Evolutionary conservation across 2,888 invertebrate genomes (phyloP).

Genomic region (Nomada lathburiana): DNA sequence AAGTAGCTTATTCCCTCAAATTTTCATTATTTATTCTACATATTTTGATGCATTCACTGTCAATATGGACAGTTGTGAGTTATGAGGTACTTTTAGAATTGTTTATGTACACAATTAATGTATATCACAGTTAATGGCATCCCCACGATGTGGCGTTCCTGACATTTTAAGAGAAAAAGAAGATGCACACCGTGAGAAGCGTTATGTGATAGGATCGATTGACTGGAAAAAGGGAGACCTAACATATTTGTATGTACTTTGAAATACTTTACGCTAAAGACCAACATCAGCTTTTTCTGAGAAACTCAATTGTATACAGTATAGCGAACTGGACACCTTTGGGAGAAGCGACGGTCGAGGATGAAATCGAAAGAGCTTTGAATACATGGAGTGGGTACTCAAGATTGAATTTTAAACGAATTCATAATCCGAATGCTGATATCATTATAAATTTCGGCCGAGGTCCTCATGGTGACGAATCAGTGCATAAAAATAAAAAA

Average conservation of each 20-base stretch:
- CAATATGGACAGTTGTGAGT: background rate
- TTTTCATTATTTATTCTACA: too few relatives aligned
- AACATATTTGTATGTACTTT: slow-evolving; percentile 17
- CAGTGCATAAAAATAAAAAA: background rate
- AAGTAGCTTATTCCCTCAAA: too few relatives aligned
- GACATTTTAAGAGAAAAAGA: slow-evolving; percentile 24
- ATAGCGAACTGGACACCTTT: background rate
- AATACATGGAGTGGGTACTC: background rate
- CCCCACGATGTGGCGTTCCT: slow-evolving; percentile 37
- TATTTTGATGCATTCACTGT: background rate
- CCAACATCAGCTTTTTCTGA: background rate
- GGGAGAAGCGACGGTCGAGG: background rate
- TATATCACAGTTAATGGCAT: slow-evolving; percentile 35
- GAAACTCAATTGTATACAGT: background rate
- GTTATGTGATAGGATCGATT: background rate
- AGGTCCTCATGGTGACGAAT: background rate
- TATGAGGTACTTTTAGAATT: background rate
- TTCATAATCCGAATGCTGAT: background rate
- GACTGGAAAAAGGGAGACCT: slow-evolving; percentile 5
- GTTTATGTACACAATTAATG: background rate
- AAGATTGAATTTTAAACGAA: slow-evolving; percentile 5
- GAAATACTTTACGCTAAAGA: background rate
- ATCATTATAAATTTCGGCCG: background rate
- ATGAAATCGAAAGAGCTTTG: background rate
- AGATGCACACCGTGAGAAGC: slow-evolving; percentile 17